Evolutionary conservation across 2,888 invertebrate species (phyloP).

Genomic region (Dorcus hopei): DNA sequence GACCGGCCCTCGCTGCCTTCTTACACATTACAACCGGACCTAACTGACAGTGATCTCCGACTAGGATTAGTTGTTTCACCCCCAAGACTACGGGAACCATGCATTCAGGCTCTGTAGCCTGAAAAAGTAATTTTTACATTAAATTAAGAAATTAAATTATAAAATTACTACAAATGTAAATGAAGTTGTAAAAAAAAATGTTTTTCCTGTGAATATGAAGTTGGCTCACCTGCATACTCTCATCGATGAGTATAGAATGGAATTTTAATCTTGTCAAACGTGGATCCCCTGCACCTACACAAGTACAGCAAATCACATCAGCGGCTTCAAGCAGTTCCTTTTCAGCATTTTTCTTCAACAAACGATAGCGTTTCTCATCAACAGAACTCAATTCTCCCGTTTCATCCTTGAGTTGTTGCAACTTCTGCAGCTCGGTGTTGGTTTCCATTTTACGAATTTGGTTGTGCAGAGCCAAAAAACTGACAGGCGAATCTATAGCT

Average conservation of each 20-base stretch:
- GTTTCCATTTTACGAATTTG: slow-evolving; percentile 95
- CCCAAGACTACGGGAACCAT: slow-evolving; percentile 99
- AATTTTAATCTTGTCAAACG: slow-evolving; percentile 90
- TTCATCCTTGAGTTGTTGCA: slow-evolving; percentile 96
- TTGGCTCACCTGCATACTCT: slow-evolving; percentile 67
- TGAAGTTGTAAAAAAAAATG: background rate
- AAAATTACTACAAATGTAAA: background rate
- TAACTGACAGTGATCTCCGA: slow-evolving; percentile 98
- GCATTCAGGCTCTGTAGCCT: slow-evolving; percentile 93
- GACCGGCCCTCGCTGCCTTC: slow-evolving; percentile 94
- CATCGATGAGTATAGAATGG: slow-evolving; percentile 94
- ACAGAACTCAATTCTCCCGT: slow-evolving; percentile 94
- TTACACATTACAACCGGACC: slow-evolving; percentile 99
- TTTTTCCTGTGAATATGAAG: background rate
- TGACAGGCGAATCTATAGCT: slow-evolving; percentile 96
- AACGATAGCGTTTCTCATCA: slow-evolving; percentile 91
- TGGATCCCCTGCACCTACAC: slow-evolving; percentile 97
- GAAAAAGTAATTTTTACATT: slow-evolving; percentile 1
- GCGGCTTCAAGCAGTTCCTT: slow-evolving; percentile 89
- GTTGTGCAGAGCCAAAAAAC: slow-evolving; percentile 94
- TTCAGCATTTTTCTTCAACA: slow-evolving; percentile 87
- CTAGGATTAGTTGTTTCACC: slow-evolving; percentile 93
- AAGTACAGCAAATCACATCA: slow-evolving; percentile 98
- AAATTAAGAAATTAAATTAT: background rate
- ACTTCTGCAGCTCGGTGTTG: slow-evolving; percentile 87